Evolutionary conservation across 2,888 invertebrate genomes (phyloP), one percentile per base, ranked within the genome.

Genomic region (Dynastes tityus): DNA sequence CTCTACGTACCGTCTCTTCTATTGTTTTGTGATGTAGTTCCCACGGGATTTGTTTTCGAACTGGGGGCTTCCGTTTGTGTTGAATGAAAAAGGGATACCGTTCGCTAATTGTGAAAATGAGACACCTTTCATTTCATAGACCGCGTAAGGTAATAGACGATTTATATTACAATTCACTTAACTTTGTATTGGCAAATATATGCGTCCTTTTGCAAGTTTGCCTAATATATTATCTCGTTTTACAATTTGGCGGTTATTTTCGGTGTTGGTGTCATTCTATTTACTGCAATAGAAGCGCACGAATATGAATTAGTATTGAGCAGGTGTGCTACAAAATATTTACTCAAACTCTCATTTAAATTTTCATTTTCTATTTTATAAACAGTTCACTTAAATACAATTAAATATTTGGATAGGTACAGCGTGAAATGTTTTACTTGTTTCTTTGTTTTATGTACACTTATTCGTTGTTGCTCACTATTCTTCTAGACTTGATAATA

Each of bases 1-100:
- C 58, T 37, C 45, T 67, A 16, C 16, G 49, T 22, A 49, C 27
- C 45, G 67, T 67, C 45, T 45, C 40, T 55, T 5, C 16, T 67
- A 71, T 61, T 73, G 58, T 58, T 37, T 71, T 58, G 73, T 73
- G 73, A 73, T 71, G 71, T 73, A 73, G 73, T 73, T 71, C 58
- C 58, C 8, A 73, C 32, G 58, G 73, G 71, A 71, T 40, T 40
- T 27, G 5, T 58, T 58, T 73, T 27, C 40, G 27, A 32, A 5
- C 37, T 16, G 58, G 58, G 16, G 40, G 32, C 71, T 27, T 73
- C 27, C 58, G 58, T 11, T 58, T 40, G 73, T 73, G 73, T 55
- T 61, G 55, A 55, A 73, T 73, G 73, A 73, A 73, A 73, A 58
- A 6, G 29, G 51, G 58, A 37, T 55, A 58, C 37, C 16, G 8